Evolutionary conservation across 2,797 vertebrate species (phyloP), one percentile per base, ranked within the genome.

Genomic region (Propithecus perrieri): DNA sequence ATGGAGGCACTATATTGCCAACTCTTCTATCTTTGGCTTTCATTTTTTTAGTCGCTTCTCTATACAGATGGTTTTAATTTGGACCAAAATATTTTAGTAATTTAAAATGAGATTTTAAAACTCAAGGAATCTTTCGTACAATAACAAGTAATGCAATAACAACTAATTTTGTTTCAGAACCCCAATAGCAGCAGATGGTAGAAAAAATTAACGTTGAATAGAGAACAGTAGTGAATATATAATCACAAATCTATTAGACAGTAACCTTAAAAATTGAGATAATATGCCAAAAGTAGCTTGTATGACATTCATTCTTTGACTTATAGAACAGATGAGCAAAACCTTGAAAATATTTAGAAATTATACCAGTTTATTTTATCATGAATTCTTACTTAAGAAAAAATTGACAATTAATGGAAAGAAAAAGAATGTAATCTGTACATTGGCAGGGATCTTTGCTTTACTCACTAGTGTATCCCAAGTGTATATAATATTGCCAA

Each of bases 51-150:
- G 59, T 43, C 92, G 38, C 7, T 90, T 94, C 53, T 94, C n/a
- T 81, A 80, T 86, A 57, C 7, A 89, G 28, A 96, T 94, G n/a
- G 48, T 46, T 89, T 92, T 84, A 84, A 69, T 94, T 91, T 80
- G 65, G 0, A 86, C 41, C 41, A 96, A 89, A 83, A 71, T 93
- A 91, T 89, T 93, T 97, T 71, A 88, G 65, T 67, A 81, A 22
- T 63, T 97, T 92, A 88, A 87, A 95, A 71, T 61, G 85, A 88
- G 7, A 80, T 83, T 78, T 90, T 88, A 88, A 96, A 96, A 87
- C 26, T 83, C 38, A 53, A 84, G 35, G 20, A 94, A 50, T 57
- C 38, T 35, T 92, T 89, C 26, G 67, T 79, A 59, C 50, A 89
- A 85, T 78, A 91, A 38, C 35, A 92, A 92, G 46, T 67, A 83